Base-by-base conservation (phyloP, 2,888 invertebrate genomes). In the Lycaena phlaeas region DNA sequence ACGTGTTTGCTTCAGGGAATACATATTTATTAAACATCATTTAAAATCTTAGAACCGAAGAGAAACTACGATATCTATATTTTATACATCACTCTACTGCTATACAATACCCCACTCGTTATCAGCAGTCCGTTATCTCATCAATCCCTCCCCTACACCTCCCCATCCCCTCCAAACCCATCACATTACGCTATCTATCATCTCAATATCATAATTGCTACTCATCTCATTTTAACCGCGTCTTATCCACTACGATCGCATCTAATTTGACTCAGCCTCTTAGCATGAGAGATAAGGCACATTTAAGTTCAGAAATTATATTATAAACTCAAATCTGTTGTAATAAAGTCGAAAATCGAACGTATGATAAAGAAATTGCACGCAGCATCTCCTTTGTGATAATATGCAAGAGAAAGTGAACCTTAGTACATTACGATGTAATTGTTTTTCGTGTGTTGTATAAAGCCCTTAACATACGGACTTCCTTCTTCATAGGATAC, bases 231-330 rank as follows among this genome's bases (percentile, higher is more conserved):
- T 22, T 12, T 34, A 34, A 9, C 34, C 31, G 31, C 31, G 18
- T 30, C 34, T 34, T 34, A 34, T 34, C 34, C 34, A 11, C 31
- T 22, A 9, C 34, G 34, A 34, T 36, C 44, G 27, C 46, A 40
- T 47, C 49, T 48, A 36, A 49, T 49, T 46, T 18, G 34, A 42
- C 17, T 38, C 44, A 39, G 40, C 41, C 50, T 44, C 46, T 50
- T 47, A 30, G 44, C 40, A 49, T 45, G 46, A 15, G 31, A 49
- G 54, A 54, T 54, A 49, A 50, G 50, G 48, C 53, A 51, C 49
- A 45, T 36, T 18, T 40, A 27, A 27, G 17, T 37, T 30, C 17
- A 7, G 11, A 9, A 18, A 18, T 12, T 22, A 10, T n/a, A 22
- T 18, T 34, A 18, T 12, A 22, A 18, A 12, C 34, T 9, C 1